These are phyloP conservation scores for Neria commutata DNA, from an alignment of 2,888 invertebrate species.

Conservation along the genomic window DNA sequence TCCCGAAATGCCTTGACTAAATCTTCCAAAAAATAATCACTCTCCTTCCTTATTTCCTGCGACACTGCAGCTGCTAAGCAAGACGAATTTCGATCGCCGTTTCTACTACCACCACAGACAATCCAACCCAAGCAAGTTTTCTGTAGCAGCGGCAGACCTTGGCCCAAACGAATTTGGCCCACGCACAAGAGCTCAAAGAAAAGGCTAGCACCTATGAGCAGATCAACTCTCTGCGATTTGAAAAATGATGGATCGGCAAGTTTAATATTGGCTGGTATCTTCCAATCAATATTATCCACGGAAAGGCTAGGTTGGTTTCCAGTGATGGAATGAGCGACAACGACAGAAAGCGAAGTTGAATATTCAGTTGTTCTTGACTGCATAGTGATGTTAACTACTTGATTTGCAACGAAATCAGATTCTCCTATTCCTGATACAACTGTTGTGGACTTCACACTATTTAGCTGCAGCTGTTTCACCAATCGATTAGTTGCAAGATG, in stretches of 20 bases:
- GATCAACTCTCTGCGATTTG: constrained; percentile 25
- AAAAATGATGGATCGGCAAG: constrained; percentile 30
- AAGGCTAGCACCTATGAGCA: constrained; percentile 30
- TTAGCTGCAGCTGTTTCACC: constrained; percentile 16
- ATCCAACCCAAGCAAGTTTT: constrained; percentile 34
- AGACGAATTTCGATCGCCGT: too few relatives aligned
- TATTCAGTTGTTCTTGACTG: constrained; percentile 13
- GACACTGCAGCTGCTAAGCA: too few relatives aligned
- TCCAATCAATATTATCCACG: constrained; percentile 16
- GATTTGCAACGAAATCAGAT: constrained; percentile 11
- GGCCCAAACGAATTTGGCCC: constrained; percentile 27
- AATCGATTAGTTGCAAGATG: constrained; percentile 9
- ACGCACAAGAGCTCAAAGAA: constrained; percentile 33
- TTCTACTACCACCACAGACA: constrained; percentile 25
- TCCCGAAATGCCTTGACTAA: constrained; percentile 26
- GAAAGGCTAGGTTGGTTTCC: constrained; percentile 28
- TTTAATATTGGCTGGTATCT: constrained; percentile 28
- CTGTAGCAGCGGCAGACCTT: constrained; percentile 27
- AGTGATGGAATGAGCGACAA: constrained; percentile 29
- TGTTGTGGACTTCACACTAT: constrained; percentile 4
- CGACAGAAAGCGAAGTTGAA: constrained; percentile 20
- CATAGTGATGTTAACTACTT: constrained; percentile 4
- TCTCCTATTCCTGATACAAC: constrained; percentile 20
- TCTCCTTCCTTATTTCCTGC: too few relatives aligned
- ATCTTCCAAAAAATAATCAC: too few relatives aligned